Base-by-base conservation (phyloP, 2,888 invertebrate genomes). In the Plebejus argus region DNA sequence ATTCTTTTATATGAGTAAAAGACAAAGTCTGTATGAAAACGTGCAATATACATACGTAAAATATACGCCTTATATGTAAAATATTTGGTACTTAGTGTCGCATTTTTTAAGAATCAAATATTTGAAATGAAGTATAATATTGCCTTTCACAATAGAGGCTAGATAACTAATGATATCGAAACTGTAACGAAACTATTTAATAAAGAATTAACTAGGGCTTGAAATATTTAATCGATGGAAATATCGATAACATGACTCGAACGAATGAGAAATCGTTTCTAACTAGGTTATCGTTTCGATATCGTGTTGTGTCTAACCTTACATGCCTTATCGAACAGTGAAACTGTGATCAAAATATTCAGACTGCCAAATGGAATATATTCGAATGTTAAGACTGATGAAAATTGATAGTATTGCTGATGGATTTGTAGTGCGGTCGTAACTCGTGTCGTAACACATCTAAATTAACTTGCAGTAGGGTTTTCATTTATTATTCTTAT, bases 311-410 rank as follows among this genome's bases (percentile, higher is more conserved):
- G 33, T 23, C 18, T 28, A 76, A 58, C 18, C 79, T 79, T 76
- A 66, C 79, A 79, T 86, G 86, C 85, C 85, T 86, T 86, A 85
- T 81, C 79, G 80, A 79, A 82, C 84, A 85, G 84, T 86, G 39
- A 82, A 83, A 85, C 86, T 86, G 86, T 85, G 84, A 84, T 83
- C 79, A 80, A 81, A 81, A 81, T 81, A 79, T 81, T 79, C 84
- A 84, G 84, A 83, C 83, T 83, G 82, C 80, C 74, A 49, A 74
- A 74, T 74, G 49, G 28, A 74, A 23, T 66, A 66, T 66, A 33
- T 79, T 81, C 70, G 78, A 81, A 79, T 79, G 80, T 80, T 80
- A 81, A 84, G 84, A 83, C 83, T 84, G 83, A 82, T 79, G 79
- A 49, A 79, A 81, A 79, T 80, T 80, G 78, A 80, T 78, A 79